These are phyloP conservation scores for Verasper variegatus DNA, from an alignment of 2,113 vertebrate species.

Conservation along the genomic window DNA sequence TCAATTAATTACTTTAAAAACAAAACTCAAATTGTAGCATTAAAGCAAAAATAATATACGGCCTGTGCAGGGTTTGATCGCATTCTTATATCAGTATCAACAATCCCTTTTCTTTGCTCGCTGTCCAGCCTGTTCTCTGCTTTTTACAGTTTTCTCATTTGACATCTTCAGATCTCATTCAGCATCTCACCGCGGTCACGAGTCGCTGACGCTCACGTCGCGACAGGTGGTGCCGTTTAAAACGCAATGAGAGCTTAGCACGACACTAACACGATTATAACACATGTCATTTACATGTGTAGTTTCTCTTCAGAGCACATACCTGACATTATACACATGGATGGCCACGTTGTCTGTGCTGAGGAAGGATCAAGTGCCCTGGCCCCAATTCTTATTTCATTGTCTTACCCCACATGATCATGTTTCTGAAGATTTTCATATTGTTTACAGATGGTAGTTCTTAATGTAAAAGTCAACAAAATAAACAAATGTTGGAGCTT, in stretches of 20 bases:
- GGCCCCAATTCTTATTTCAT: no score
- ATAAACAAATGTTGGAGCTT: no score
- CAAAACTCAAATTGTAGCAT: not conserved
- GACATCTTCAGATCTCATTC: conserved; percentile 16
- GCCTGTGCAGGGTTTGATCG: not conserved
- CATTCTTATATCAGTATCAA: not conserved
- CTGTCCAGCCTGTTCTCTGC: no score
- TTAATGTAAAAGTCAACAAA: no score
- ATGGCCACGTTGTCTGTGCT: not conserved
- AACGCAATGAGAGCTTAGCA: not conserved
- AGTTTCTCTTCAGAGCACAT: not conserved
- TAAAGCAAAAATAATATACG: no score
- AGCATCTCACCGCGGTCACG: not conserved
- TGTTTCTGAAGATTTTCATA: no score
- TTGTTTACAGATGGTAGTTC: no score
- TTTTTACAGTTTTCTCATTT: not conserved
- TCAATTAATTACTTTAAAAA: not conserved
- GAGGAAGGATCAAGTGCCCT: not conserved
- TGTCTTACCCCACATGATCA: no score
- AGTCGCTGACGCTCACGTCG: conserved; percentile 13
- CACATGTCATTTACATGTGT: not conserved
- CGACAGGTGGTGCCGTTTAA: conserved; percentile 12
- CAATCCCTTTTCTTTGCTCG: not conserved
- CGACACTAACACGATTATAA: not conserved
- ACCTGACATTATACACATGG: not conserved